Evolutionary conservation across 2,888 invertebrate species (phyloP).

Genomic region (Caenorhabditis plicata): DNA sequence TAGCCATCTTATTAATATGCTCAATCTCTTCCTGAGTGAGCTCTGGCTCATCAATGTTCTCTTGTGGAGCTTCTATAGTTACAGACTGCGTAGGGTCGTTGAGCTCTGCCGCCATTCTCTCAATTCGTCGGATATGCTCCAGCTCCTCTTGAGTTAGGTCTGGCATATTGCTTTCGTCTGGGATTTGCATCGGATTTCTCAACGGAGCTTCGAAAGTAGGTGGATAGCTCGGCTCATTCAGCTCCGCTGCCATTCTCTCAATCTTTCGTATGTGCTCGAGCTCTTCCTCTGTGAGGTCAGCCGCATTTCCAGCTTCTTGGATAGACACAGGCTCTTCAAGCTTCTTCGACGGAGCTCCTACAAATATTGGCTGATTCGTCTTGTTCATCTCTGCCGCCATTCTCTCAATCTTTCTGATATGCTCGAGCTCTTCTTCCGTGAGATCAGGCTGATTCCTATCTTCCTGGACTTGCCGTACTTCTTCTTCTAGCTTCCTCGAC

Average conservation of each 20-base stretch:
- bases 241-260: not conserved
- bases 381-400: too few relatives aligned
- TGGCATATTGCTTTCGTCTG: not conserved
- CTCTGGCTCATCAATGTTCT: not conserved
- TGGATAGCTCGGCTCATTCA: not conserved
- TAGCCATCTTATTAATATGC: too few relatives aligned
- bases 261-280: conserved; percentile 11
- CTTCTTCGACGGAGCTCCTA: not conserved
- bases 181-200: not conserved
- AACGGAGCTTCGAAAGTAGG: not conserved
- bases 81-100: conserved; percentile 4
- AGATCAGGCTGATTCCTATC: conserved; percentile 9
- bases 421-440: conserved; percentile 35
- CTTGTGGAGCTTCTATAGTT: too few relatives aligned
- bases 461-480: not conserved
- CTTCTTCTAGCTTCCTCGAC: too few relatives aligned
- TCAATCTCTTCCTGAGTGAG: not conserved
- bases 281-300: conserved; percentile 23
- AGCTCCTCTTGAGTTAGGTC: conserved; percentile 52
- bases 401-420: conserved; percentile 32
- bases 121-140: conserved; percentile 53
- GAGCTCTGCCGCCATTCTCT: conserved; percentile 30
- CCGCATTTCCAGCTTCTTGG: not conserved
- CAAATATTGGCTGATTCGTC: too few relatives aligned
- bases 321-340: not conserved